A percentile compares a stretch with the other conserved stretches of the same genome.
These are phyloP conservation scores for Lepidiolamprologus cunningtoni DNA, from an alignment of 2,113 vertebrate species.

Conservation along the genomic window DNA sequence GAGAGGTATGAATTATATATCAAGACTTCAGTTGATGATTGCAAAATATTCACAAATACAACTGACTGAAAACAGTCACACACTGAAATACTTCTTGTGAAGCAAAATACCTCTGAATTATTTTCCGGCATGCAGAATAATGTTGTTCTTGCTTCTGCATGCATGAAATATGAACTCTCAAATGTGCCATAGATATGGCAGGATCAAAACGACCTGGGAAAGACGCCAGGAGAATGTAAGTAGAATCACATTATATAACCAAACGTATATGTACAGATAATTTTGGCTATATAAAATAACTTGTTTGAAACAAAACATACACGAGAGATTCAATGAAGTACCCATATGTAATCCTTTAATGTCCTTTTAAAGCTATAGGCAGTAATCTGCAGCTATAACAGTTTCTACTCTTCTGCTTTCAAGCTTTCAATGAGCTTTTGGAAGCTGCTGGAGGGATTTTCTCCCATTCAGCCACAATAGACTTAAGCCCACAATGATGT, in stretches of 20 bases:
- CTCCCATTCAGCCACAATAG: not conserved
- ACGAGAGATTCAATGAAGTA: not conserved
- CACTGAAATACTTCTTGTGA: not conserved
- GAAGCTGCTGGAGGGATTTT: not conserved
- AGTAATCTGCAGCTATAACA: not conserved
- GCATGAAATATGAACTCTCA: not conserved
- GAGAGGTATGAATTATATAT: not conserved
- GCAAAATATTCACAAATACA: not conserved
- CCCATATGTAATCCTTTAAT: not conserved
- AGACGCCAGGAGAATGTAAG: not conserved
- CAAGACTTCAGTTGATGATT: not conserved
- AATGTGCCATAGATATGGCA: not conserved
- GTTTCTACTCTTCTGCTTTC: not conserved
- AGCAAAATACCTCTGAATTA: not conserved
- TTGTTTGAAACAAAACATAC: not conserved
- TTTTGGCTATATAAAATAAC: not conserved
- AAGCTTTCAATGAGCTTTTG: not conserved
- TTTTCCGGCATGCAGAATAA: not conserved
- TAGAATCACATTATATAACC: not conserved
- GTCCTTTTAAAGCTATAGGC: not conserved
- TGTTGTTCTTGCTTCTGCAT: not conserved
- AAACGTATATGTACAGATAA: accelerated
- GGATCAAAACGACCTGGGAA: not conserved
- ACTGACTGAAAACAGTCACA: not conserved
- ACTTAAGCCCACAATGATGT: not conserved